Conservation (phyloP, 1,140 invertebrate species). For the Papilio polytes region DNA sequence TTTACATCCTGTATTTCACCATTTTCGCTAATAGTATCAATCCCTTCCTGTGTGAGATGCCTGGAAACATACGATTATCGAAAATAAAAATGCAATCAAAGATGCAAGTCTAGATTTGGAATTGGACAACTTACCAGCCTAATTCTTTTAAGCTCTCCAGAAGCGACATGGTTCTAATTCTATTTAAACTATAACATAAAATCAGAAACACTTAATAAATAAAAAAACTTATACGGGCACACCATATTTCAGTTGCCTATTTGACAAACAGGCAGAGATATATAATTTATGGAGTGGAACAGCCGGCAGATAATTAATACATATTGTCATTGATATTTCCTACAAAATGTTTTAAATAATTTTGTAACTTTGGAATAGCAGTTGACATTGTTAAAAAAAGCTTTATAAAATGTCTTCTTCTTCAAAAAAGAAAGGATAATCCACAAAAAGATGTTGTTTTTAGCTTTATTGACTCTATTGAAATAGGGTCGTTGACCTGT, state of each 20-base stretch:
- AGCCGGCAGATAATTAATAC: constrained; percentile 11
- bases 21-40: constrained; percentile 87
- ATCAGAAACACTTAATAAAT: constrained; percentile 53
- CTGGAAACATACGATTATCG: constrained; percentile 81
- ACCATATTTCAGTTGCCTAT: constrained; percentile 52
- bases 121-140: constrained; percentile 83
- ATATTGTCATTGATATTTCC: background rate
- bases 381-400: background rate
- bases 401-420: background rate
- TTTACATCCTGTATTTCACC: constrained; percentile 86
- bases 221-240: constrained; percentile 48
- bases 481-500: constrained; percentile 28
- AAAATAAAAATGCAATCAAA: constrained; percentile 43
- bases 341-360: background rate
- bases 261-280: constrained; percentile 47
- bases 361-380: too few species aligned
- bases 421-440: background rate
- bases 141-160: constrained; percentile 83
- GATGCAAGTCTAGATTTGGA: background rate
- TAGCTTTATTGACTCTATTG: background rate
- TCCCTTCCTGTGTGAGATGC: constrained; percentile 88
- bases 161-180: constrained; percentile 76
- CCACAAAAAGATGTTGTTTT: background rate
- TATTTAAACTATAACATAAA: constrained; percentile 64
- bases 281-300: background rate